Base-by-base conservation (phyloP, 2,888 invertebrate species). In the Ornithoptera alexandrae region DNA sequence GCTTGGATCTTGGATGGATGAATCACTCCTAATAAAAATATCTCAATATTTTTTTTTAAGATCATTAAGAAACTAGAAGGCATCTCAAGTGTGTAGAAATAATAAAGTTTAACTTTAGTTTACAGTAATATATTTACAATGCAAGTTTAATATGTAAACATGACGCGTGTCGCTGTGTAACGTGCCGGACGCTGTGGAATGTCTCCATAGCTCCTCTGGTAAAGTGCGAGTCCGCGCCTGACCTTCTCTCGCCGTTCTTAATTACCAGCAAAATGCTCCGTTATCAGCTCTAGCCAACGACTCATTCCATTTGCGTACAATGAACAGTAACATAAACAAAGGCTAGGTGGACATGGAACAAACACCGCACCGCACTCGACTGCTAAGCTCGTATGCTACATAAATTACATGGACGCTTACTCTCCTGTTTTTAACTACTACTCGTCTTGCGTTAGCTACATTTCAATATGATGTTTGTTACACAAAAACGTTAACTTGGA, bases 241-340 rank as follows among this genome's bases (percentile, higher is more conserved):
- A 87, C 85, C 83, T 78, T 83, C 79, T 87, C 83, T 81, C 77
- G 81, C 78, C 80, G 86, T 78, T 88, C 89, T 90, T 92, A 92
- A 91, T 92, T 91, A 88, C 87, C 84, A 81, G 88, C 90, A 88
- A 90, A 92, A 89, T 87, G 81, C 86, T 84, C 87, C 85, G 88
- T 88, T 91, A 90, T 84, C 84, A 81, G 82, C 82, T 77, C 77
- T 77, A 82, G 81, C 79, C 78, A 82, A 82, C 86, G 80, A 84
- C 82, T 84, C 84, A 85, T 86, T 85, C 85, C 87, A 83, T 89
- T 89, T 88, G 86, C 80, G 89, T 83, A 77, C 77, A 79, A 80
- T 78, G 80, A 82, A 85, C 82, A 86, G 84, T 85, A 84, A 85
- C 84, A 87, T 87, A 89, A 88, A 89, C 84, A 86, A 84, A 84